Evolutionary conservation across 2,888 invertebrate genomes (phyloP).

Genomic region (Diploptera punctata): DNA sequence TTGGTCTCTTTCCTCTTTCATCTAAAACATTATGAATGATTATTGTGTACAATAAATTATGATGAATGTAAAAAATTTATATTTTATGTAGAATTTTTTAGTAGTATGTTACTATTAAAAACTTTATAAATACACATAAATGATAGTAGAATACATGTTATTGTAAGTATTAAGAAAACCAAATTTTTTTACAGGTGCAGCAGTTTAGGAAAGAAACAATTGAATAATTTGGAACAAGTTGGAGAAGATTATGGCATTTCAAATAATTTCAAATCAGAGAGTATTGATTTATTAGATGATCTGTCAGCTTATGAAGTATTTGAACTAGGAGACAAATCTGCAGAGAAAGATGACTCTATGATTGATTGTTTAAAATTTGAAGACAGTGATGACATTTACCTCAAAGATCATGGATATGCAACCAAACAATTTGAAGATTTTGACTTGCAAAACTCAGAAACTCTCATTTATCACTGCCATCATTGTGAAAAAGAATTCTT

Average conservation of each 20-base stretch:
- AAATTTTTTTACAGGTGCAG: constrained; percentile 27
- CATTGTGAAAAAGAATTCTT: constrained; percentile 4
- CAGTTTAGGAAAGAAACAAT: background rate
- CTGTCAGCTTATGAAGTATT: constrained; percentile 20
- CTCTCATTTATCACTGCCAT: background rate
- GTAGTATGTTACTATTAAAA: too few relatives aligned
- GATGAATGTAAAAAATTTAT: too few relatives aligned
- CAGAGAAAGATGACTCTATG: too few relatives aligned
- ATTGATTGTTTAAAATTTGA: too few relatives aligned
- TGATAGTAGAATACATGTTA: too few relatives aligned
- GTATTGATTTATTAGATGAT: background rate
- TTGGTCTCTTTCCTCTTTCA: too few relatives aligned
- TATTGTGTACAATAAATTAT: too few relatives aligned
- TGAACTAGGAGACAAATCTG: too few relatives aligned
- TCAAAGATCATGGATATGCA: background rate
- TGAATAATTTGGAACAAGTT: background rate
- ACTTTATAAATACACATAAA: too few relatives aligned
- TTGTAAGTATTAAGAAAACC: too few relatives aligned
- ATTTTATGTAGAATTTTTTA: too few relatives aligned
- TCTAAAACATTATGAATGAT: too few relatives aligned
- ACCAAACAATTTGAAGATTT: background rate
- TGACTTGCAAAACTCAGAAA: background rate
- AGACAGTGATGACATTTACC: background rate
- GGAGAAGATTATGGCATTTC: background rate
- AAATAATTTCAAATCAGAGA: background rate